Evolutionary conservation across 2,113 vertebrate species (phyloP).

Genomic region (Anthoscopus minutus): DNA sequence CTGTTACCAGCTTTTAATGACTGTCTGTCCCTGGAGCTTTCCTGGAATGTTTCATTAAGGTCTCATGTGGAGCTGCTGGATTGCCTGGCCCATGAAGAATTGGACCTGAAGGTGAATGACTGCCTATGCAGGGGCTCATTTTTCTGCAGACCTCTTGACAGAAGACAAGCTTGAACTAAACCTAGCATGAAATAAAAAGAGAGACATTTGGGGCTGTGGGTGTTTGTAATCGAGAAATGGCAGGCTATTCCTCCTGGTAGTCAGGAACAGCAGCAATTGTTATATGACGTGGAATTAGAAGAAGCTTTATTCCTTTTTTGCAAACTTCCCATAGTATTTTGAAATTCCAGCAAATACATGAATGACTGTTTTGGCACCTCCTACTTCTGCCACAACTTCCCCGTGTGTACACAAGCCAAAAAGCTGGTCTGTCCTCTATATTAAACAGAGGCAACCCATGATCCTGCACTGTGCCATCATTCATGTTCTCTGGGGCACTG

Average conservation of each 20-base stretch:
- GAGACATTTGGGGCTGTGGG: background rate
- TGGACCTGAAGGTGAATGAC: background rate
- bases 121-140: background rate
- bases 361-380: background rate
- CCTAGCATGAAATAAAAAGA: background rate
- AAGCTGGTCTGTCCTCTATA: background rate
- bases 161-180: background rate
- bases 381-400: background rate
- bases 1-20: conserved; percentile 10
- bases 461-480: background rate
- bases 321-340: background rate
- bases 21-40: background rate
- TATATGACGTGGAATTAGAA: background rate
- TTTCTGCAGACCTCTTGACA: background rate
- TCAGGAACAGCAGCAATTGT: background rate
- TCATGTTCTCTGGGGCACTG: fast-evolving
- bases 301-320: background rate
- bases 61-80: background rate
- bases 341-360: background rate
- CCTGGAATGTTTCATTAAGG: conserved; percentile 1
- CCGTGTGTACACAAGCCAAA: background rate
- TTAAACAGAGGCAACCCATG: background rate
- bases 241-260: background rate
- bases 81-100: background rate
- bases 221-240: background rate